Evolutionary conservation across 2,888 invertebrate genomes (phyloP).

Genomic region (Diarsia brunnea): DNA sequence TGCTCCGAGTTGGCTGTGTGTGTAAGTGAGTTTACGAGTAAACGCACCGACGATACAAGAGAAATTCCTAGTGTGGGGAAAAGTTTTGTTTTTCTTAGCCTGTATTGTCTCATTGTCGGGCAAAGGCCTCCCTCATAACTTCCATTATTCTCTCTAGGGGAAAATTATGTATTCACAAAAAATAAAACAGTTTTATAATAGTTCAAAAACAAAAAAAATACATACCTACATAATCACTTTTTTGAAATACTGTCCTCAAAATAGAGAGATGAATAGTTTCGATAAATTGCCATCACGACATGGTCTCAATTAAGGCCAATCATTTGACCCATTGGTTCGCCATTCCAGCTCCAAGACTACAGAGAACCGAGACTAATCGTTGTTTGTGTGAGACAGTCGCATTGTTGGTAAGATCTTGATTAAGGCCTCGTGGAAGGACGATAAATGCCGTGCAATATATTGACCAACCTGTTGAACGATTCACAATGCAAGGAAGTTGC

Average conservation of each 20-base stretch:
- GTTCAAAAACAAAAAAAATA: too few relatives aligned
- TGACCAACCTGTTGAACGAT: constrained; percentile 53
- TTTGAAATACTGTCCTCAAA: background rate
- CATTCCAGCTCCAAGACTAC: constrained; percentile 11
- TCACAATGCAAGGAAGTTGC: background rate
- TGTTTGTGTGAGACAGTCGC: constrained; percentile 40
- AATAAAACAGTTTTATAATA: too few relatives aligned
- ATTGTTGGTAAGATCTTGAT: constrained; percentile 58
- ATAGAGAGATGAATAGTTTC: background rate
- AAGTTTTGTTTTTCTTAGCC: too few relatives aligned
- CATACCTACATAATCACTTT: too few relatives aligned
- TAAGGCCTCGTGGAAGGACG: constrained; percentile 24
- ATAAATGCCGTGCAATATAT: constrained; percentile 53
- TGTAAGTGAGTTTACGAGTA: too few relatives aligned
- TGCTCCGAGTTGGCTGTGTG: too few relatives aligned
- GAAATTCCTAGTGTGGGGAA: too few relatives aligned
- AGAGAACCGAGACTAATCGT: constrained; percentile 32
- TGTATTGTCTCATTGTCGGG: too few relatives aligned
- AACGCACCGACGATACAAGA: too few relatives aligned
- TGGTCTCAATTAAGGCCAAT: background rate
- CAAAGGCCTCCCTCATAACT: too few relatives aligned
- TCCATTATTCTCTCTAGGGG: too few relatives aligned
- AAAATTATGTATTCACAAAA: too few relatives aligned
- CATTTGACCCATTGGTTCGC: constrained; percentile 15
- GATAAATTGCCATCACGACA: background rate